A percentile compares a stretch with the other conserved stretches of the same genome.
phyloP scores from a whole-genome alignment of 2,888 invertebrate species.

The Caenorhabditis parvicauda region DNA sequence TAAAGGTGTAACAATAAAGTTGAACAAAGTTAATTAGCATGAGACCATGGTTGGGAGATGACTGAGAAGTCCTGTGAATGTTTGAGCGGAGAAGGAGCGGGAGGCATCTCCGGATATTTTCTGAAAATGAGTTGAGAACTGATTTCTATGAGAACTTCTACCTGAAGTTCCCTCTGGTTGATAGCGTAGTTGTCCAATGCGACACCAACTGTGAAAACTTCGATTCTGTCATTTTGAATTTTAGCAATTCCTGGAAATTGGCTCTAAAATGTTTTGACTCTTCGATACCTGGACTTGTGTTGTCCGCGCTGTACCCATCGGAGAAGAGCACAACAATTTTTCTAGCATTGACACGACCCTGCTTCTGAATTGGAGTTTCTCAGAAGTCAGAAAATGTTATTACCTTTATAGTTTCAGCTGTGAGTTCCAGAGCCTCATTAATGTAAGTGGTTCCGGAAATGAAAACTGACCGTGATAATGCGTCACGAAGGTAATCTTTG shows the following conservation, averaged over 20 bases:
- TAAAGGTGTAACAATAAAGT: too few relatives aligned
- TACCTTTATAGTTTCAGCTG: conserved; percentile 16
- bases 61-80: too few relatives aligned
- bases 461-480: conserved; percentile 16
- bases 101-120: too few relatives aligned
- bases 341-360: conserved; percentile 10
- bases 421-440: conserved; percentile 26
- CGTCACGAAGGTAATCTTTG: conserved; percentile 1
- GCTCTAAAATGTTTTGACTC: not conserved
- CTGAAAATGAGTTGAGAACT: too few relatives aligned
- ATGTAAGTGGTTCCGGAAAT: conserved; percentile 34
- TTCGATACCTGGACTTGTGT: conserved; percentile 21
- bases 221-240: too few relatives aligned
- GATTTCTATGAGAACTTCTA: too few relatives aligned
- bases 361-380: conserved; percentile 4
- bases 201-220: too few relatives aligned
- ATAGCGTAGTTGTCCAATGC: too few relatives aligned
- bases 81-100: too few relatives aligned
- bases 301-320: conserved; percentile 33
- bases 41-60: too few relatives aligned
- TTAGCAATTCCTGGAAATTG: conserved; percentile 16
- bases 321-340: conserved; percentile 25
- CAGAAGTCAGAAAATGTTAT: not conserved
- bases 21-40: too few relatives aligned
- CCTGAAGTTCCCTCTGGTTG: too few relatives aligned